These are phyloP conservation scores for Pampusana beccarii DNA, from an alignment of 2,113 vertebrate species.

Conservation along the genomic window DNA sequence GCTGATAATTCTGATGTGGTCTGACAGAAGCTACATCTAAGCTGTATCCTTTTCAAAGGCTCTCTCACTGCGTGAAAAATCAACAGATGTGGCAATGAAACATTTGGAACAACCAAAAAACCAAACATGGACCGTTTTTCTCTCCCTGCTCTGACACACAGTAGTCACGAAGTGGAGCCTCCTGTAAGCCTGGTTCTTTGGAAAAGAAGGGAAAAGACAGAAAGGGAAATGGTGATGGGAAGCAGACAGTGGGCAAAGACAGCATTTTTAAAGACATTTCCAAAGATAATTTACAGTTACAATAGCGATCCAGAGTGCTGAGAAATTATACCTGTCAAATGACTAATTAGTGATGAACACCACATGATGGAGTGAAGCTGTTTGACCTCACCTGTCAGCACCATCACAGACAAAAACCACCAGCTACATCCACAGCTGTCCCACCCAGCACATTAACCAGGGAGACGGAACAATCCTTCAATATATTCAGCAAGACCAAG, in stretches of 20 bases:
- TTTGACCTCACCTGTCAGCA: slow-evolving; percentile 38
- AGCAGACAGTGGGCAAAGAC: background rate
- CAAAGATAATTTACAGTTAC: slow-evolving; percentile 31
- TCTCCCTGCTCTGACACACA: background rate
- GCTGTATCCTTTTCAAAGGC: background rate
- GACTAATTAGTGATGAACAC: slow-evolving; percentile 60
- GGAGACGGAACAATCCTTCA: background rate
- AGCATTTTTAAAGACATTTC: background rate
- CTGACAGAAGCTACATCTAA: slow-evolving; percentile 1
- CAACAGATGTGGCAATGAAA: background rate
- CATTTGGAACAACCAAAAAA: background rate
- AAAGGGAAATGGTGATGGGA: background rate
- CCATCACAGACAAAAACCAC: slow-evolving; percentile 4
- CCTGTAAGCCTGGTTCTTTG: background rate
- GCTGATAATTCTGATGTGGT: background rate
- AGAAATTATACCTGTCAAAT: slow-evolving; percentile 59
- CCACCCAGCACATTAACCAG: background rate
- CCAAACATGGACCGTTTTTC: background rate
- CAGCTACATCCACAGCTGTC: background rate
- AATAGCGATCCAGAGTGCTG: background rate
- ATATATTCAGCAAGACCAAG: background rate
- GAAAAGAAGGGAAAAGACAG: background rate
- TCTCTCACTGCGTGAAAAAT: background rate
- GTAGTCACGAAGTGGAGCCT: background rate
- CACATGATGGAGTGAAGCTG: slow-evolving; percentile 35